Base-by-base conservation (phyloP, 2,888 invertebrate species). In the Watsonalla binaria region DNA sequence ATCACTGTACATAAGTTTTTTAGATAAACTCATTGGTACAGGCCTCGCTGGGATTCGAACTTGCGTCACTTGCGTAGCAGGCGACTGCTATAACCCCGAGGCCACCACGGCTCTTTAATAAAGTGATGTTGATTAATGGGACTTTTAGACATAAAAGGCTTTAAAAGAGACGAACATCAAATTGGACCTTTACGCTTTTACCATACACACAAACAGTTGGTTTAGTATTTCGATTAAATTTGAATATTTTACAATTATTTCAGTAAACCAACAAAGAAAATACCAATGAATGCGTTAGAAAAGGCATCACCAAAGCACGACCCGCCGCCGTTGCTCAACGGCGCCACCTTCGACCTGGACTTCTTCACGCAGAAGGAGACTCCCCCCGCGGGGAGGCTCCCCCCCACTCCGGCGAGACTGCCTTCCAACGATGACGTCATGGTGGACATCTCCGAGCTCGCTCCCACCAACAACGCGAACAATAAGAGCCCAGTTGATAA, bases 231-330 rank as follows among this genome's bases (percentile, higher is more conserved):
- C n/a, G n/a, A n/a, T n/a, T n/a, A n/a, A n/a, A n/a, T n/a, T n/a
- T 4, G 24, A 24, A 24, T 24, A 24, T 24, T 35, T 35, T 6
- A 8, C 9, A 37, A 8, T 37, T 6, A 61, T 87, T 86, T 51
- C 76, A 93, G 93, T 60, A 89, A 91, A 76, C 72, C 86, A 53
- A 48, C 75, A 48, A 92, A 92, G 61, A 94, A 93, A 81, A 89
- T 93, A 66, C 93, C 94, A 56, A 93, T 94, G 93, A 94, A 94
- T 76, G 91, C 92, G 11, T 73, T 93, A 60, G 80, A 86, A 51
- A 89, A 85, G 67, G 33, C 70, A 2, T 86, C 88, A 6, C 84
- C 87, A 2, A 83, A 79, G 57, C 78, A 81, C 54, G 82, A 82
- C 39, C 37, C 62, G 1, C 59, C 65, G 13, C 14, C 64, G 42